A percentile compares a stretch with the other conserved stretches of the same genome.
Evolutionary conservation across 2,888 invertebrate genomes (phyloP).

Genomic region (Ariolimax columbianus): DNA sequence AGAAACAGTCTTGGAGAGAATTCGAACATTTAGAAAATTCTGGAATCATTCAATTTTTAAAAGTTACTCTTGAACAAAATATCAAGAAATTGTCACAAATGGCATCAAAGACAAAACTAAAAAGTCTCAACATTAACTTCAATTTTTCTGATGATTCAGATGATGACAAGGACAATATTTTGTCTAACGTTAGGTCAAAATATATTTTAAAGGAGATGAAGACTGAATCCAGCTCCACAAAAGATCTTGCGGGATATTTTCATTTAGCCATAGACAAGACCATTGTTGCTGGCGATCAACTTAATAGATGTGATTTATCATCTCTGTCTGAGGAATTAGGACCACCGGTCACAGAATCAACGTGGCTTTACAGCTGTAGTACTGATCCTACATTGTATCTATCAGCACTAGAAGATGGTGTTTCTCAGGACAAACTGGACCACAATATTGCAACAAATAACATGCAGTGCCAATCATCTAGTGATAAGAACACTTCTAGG

Average conservation of each 20-base stretch:
- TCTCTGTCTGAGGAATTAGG: slow-evolving; percentile 59
- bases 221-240: neutral
- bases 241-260: neutral
- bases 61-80: neutral
- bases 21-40: neutral
- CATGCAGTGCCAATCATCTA: neutral
- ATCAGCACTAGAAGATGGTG: neutral
- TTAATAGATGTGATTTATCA: slow-evolving; percentile 22
- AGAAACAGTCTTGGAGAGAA: neutral
- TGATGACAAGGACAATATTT: slow-evolving; percentile 11
- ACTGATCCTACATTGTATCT: slow-evolving; percentile 5
- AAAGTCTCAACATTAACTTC: slow-evolving; percentile 27
- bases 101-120: slow-evolving; percentile 3
- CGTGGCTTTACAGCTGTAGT: slow-evolving; percentile 57
- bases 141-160: slow-evolving; percentile 50
- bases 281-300: neutral
- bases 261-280: neutral
- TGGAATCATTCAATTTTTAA: neutral
- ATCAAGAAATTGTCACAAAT: neutral
- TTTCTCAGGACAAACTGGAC: neutral
- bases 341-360: slow-evolving; percentile 66
- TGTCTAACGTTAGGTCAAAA: neutral
- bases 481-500: too few species aligned
- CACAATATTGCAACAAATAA: neutral
- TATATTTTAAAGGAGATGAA: neutral